Evolutionary conservation across 2,113 vertebrate species (phyloP), one percentile per base, ranked within the genome.

Genomic region (Paradoxurus hermaphroditus): DNA sequence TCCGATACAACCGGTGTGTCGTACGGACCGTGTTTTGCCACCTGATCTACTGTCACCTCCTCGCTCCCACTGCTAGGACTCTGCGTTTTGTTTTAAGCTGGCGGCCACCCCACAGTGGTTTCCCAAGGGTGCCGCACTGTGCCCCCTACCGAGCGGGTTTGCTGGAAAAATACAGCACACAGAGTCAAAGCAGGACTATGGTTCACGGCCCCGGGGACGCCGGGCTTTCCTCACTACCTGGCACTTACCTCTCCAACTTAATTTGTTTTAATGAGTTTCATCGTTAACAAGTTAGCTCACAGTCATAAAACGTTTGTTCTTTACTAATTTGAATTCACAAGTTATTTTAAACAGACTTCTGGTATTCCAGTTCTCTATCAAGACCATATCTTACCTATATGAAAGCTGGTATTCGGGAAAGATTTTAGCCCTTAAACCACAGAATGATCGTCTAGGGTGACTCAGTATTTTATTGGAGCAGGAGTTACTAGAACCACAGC

Each of bases 51-150:
- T 39, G 34, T 7, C 19, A 31, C 15, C 46, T 53, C n/a, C 2
- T 62, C 21, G 18, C 16, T 13, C 29, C 14, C 14, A 59, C 25
- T 72, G 23, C 44, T 85, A 23, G 31, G 19, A 25, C 2, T 13
- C 25, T 72, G 39, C 1, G 41, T 4, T 7, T 53, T 92, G 21
- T 67, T 46, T 19, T 25, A 23, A 6, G 7, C 14, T 16, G 6
- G 21, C 3, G 25, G n/a, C 68, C 46, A 7, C 8, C 34, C 39
- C 3, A 4, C 27, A 19, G 3, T 2, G 18, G 29, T 70, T 41
- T 31, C 68, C 34, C 14, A 18, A 15, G 0, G 0, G 0, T 29
- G 23, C 44, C 53, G 16, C n/a, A 56, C 10, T 18, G 5, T 8
- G 67, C 86, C 59, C n/a, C 39, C 44, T 65, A 3, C 9, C 3